Conservation (phyloP, 2,113 vertebrate genomes). For the Zapornia atra region DNA sequence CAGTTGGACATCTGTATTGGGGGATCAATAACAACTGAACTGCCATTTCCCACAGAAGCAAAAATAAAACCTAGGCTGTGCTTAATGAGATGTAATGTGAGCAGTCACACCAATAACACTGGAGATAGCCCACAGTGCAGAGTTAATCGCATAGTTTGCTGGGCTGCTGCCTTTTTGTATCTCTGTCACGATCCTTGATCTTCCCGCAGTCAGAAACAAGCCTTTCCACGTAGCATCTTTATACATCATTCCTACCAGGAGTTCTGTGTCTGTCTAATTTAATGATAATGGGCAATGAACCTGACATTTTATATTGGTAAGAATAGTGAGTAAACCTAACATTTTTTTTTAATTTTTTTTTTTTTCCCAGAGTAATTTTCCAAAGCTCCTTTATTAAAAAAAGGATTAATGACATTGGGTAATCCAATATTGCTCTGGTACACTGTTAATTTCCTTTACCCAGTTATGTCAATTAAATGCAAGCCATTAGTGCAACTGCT, state of each 20-base stretch:
- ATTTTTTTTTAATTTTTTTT: background rate
- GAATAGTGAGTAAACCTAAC: background rate
- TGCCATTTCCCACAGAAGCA: background rate
- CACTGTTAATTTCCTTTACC: conserved; percentile 18
- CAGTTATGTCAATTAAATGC: conserved; percentile 44
- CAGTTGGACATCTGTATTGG: background rate
- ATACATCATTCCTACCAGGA: background rate
- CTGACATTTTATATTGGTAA: background rate
- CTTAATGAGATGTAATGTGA: background rate
- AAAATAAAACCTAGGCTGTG: background rate
- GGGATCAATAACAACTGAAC: background rate
- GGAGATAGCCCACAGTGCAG: background rate
- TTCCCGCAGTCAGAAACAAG: background rate
- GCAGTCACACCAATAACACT: background rate
- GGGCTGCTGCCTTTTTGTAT: background rate
- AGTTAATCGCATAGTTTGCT: background rate
- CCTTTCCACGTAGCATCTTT: background rate
- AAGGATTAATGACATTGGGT: conserved; percentile 17
- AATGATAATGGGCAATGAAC: background rate
- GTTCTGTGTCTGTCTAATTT: background rate
- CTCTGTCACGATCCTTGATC: background rate
- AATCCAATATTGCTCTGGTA: conserved; percentile 29
- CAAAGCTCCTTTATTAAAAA: conserved; percentile 21
- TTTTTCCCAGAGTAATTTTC: background rate
- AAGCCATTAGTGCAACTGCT: background rate